Evolutionary conservation across 2,797 vertebrate species (phyloP), one percentile per base, ranked within the genome.

Genomic region (Euphonia xanthogaster): DNA sequence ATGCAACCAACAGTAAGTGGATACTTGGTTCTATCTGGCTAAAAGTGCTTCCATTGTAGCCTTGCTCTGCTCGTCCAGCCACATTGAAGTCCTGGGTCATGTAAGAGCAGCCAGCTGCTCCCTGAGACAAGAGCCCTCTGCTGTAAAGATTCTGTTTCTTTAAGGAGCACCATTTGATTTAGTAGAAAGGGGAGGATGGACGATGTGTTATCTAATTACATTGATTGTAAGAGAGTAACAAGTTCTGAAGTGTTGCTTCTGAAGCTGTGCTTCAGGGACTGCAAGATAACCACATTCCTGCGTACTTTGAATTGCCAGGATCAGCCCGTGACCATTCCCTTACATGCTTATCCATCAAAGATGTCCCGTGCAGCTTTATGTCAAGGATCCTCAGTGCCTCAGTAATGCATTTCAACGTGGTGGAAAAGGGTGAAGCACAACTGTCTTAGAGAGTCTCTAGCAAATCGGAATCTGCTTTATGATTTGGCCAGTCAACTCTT

Each of bases 1-100:
- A 99, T 99, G 99, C 99, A 99, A 99, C 99, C 99, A 98, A 99
- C 99, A 98, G 99, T 99, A 99, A 99, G 99, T 99, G 97, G 92
- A 92, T 88, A 90, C 93, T 97, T 96, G 94, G 89, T 97, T 96
- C 88, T 96, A 90, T 97, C 76, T 90, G 89, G 79, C 91, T 97
- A 79, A 78, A 96, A 97, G 42, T 50, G 33, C 33, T 61, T 88
- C 33, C 63, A 31, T n/a, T 66, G 72, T 54, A 74, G 61, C 58
- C 62, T 92, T 30, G 2, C 58, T 91, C 72, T 90, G 83, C 85
- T 94, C 93, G 76, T 91, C 39, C 74, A 94, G 67, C 23, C 78
- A 19, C n/a, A 23, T 47, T 65, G 7, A 61, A 81, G 31, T 65
- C 35, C 83, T 55, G 40, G 61, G 19, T 73, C 35, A 21, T 62